Percentiles rank a stretch among this genome's conserved stretches.
Conservation (phyloP, 2,888 invertebrate genomes). For the Lepidocyrtoides sp. region DNA sequence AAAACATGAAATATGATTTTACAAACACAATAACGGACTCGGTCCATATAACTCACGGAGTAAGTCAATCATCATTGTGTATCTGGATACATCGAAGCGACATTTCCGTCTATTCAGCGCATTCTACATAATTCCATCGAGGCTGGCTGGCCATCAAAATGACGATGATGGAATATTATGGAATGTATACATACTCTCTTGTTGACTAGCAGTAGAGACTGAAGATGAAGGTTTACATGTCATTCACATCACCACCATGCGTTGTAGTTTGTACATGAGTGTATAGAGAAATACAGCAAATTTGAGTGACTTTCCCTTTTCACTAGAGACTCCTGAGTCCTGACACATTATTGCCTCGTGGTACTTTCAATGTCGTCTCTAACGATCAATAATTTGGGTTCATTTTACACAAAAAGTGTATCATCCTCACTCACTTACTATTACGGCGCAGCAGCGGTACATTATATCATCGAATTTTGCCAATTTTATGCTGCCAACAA, state of each 20-base stretch:
- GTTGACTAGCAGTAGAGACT: neutral
- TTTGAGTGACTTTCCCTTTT: conserved; percentile 37
- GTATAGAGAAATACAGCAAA: neutral
- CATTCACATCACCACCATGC: conserved; percentile 11
- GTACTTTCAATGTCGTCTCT: conserved; percentile 23
- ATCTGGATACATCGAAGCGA: neutral
- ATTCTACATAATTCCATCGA: conserved; percentile 6
- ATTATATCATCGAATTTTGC: neutral
- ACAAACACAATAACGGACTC: too few relatives aligned
- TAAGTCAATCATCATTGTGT: conserved; percentile 17
- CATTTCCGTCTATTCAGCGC: conserved; percentile 38
- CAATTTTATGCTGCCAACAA: neutral
- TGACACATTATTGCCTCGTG: conserved; percentile 36
- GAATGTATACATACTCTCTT: neutral
- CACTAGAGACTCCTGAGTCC: neutral
- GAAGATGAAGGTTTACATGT: neutral
- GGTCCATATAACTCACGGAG: too few relatives aligned
- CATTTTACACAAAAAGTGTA: conserved; percentile 27
- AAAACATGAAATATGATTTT: too few relatives aligned
- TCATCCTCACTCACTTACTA: neutral
- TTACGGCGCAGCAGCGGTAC: neutral
- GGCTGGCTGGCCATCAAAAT: neutral
- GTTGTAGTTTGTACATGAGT: neutral
- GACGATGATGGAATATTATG: conserved; percentile 41
- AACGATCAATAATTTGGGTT: conserved; percentile 37